Base-by-base conservation (phyloP, 2,888 invertebrate genomes). In the Folsomia candida region DNA sequence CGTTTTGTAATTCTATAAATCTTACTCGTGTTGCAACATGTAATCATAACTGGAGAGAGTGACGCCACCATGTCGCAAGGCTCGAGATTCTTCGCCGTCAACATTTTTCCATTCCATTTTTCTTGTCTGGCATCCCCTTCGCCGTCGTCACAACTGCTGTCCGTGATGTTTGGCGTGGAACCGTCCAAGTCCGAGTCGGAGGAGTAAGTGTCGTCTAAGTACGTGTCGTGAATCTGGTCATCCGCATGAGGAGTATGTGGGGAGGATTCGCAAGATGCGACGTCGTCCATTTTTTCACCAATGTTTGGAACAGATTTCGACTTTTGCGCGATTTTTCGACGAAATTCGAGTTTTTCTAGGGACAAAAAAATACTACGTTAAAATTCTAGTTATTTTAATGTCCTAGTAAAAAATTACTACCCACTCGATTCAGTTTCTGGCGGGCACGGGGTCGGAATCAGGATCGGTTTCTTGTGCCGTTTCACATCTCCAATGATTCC, bases 1-100 rank as follows among this genome's bases (percentile, higher is more conserved):
- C n/a, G n/a, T n/a, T n/a, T 37, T 4, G 37, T 37, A 37, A 27
- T 27, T 28, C 37, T 24, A 20, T 22, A 47, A 51, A 64, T 24
- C 57, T 20, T 14, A 65, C 65, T 51, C 51, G 37, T 65, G 22
- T 65, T 51, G 28, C 28, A 47, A 28, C 65, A 54, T 9, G 65
- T 24, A 25, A 65, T 54, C 65, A 65, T 65, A 20, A 54, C 25
- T 14, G 65, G 65, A n/a, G 22, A 18, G n/a, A 65, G 2, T 18
- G 4, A 9, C 3, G 25, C 26, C n/a, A 65, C 20, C 11, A 4
- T 27, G 9, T 54, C 65, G 6, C 57, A 25, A n/a, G 22, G 3
- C 11, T 51, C 3, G 2, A 65, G 51, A 11, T 27, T 18, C 25
- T 51, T 25, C 20, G 54, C 22, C 1, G 65, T 51, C 54, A 51